phyloP scores from a whole-genome alignment of 53 echinoderm and acorn worm species.

The Zoroaster sp. region DNA sequence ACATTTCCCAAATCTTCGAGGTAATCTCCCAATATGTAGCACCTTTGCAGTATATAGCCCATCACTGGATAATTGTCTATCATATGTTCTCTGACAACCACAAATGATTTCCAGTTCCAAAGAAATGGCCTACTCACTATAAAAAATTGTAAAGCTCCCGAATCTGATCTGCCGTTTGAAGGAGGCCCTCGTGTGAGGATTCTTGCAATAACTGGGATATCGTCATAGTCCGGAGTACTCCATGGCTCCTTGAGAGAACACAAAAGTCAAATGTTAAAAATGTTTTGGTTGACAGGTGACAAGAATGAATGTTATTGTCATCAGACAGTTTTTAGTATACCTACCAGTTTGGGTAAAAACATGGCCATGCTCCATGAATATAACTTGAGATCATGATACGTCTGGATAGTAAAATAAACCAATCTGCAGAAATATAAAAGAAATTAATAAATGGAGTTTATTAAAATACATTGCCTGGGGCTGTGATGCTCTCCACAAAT shows the following conservation, averaged over 20 bases:
- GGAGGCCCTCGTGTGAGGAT: slow-evolving; percentile 86
- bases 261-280: neutral
- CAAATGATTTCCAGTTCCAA: too few relatives aligned
- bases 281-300: too few relatives aligned
- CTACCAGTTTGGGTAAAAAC: slow-evolving; percentile 89
- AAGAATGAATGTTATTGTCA: too few relatives aligned
- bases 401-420: slow-evolving; percentile 73
- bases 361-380: slow-evolving; percentile 96
- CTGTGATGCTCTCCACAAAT: too few relatives aligned
- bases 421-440: slow-evolving; percentile 57
- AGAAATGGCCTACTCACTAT: too few relatives aligned
- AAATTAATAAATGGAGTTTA: neutral
- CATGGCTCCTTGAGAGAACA: slow-evolving; percentile 60
- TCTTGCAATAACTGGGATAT: slow-evolving; percentile 91
- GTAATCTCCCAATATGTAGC: too few relatives aligned
- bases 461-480: too few relatives aligned
- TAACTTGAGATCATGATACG: slow-evolving; percentile 80
- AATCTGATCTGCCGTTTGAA: slow-evolving; percentile 67
- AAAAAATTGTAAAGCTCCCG: slow-evolving; percentile 84
- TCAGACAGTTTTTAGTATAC: too few relatives aligned
- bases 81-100: too few relatives aligned
- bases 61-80: too few relatives aligned
- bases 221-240: slow-evolving; percentile 68
- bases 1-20: too few relatives aligned
- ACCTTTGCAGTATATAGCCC: too few relatives aligned